Base-by-base conservation (phyloP, 1,140 invertebrate species). In the Paraescarpia echinospica region DNA sequence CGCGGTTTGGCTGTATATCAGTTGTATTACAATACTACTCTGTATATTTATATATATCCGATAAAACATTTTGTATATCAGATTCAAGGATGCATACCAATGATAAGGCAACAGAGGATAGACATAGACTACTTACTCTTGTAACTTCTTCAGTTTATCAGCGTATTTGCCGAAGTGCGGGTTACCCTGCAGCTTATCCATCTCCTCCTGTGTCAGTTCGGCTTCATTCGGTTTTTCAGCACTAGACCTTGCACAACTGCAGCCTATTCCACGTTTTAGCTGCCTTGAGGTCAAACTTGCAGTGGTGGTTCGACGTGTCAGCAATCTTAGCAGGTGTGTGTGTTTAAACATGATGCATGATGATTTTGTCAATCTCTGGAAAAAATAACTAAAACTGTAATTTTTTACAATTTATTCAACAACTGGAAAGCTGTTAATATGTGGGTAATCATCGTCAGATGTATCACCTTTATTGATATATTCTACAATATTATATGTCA, bases 131-230 rank as follows among this genome's bases (percentile, higher is more conserved):
- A 91, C 94, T 93, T 94, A 95, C 95, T 98, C 96, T 95, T 98
- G 98, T 51, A 98, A 94, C 92, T 97, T 96, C 1, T 97, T 97
- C 93, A 98, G 98, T 95, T 98, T 98, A 0, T 97, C 95, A 0
- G 98, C 97, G 96, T 98, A 98, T 95, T 98, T 98, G 33, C 97
- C 97, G 94, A 96, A 98, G 95, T 97, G 98, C 0, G 98, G 98
- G 97, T 98, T 98, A 12, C 96, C 97, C 9, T 90, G 34, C n/a
- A 94, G 92, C 12, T 93, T 91, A 95, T 97, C 96, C 48, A 98
- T 95, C 35, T 97, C 96, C 93, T 98, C 97, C 92, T 91, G 59
- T 27, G 59, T 77, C 22, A 77, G 27, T 77, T 77, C 59, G 4
- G 14, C 59, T 31, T 77, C 59, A 22, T 77, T 77, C 22, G 27